Conservation (phyloP, 35 echinoderm and acorn worm species). For the Apostichopus parvimensis region DNA sequence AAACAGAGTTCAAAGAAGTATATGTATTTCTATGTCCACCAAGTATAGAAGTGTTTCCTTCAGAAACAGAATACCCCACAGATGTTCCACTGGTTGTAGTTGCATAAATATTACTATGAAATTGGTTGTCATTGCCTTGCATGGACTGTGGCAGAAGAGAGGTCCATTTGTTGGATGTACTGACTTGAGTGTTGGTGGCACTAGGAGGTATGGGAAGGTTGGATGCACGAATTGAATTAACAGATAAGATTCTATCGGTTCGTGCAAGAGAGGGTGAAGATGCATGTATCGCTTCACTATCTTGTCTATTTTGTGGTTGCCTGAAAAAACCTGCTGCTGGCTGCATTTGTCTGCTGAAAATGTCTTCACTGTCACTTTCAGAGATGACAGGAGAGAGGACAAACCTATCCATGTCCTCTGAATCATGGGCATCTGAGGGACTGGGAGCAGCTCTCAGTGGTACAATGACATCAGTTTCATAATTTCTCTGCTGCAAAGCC, state of each 20-base stretch:
- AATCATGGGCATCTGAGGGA: constrained; percentile 44
- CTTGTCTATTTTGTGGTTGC: constrained; percentile 15
- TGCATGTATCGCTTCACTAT: neutral
- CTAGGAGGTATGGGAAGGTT: neutral
- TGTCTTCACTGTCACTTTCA: constrained; percentile 53
- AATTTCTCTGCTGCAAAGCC: constrained; percentile 52
- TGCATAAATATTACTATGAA: neutral
- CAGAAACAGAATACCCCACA: neutral
- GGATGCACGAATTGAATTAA: constrained; percentile 7
- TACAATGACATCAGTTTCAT: constrained; percentile 56
- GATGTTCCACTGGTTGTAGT: neutral
- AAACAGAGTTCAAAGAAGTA: neutral
- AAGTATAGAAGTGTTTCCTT: neutral
- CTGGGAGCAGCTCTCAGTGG: constrained; percentile 51
- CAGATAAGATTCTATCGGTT: neutral
- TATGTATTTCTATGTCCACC: constrained; percentile 8
- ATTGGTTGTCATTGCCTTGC: constrained; percentile 12
- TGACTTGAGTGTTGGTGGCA: no score
- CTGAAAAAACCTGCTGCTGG: neutral
- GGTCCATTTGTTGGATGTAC: neutral
- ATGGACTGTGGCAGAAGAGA: neutral
- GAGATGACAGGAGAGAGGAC: constrained; percentile 53
- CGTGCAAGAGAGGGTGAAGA: neutral
- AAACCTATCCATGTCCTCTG: constrained; percentile 56
- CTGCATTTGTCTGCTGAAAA: constrained; percentile 9